Percentiles rank a stretch among this genome's conserved stretches.
phyloP scores from a whole-genome alignment of 2,113 vertebrate species.

The Australoheros scitulus region DNA sequence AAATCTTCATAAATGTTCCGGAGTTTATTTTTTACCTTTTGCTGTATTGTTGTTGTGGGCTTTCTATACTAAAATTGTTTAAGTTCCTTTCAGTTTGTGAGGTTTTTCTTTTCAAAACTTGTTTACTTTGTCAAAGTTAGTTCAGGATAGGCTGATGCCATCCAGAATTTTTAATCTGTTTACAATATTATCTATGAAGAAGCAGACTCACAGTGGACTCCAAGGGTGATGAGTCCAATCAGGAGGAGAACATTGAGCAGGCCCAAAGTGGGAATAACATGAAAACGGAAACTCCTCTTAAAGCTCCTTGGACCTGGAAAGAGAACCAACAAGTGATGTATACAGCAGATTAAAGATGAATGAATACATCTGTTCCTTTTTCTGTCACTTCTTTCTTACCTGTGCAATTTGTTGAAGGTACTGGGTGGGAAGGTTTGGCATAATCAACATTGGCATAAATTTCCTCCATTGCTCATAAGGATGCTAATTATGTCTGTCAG shows the following conservation, averaged over 20 bases:
- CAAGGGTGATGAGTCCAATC: conserved; percentile 11
- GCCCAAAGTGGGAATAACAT: not conserved
- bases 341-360: not conserved
- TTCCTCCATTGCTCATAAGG: not conserved
- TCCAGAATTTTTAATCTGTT: not conserved
- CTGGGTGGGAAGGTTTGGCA: not conserved
- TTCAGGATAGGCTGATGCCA: not conserved
- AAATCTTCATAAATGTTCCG: no score
- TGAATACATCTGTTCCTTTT: not conserved
- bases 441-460: not conserved
- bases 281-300: not conserved
- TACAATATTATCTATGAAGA: not conserved
- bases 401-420: not conserved
- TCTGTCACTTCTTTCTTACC: conserved; percentile 6
- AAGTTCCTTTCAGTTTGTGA: no score
- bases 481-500: not conserved
- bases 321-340: not conserved
- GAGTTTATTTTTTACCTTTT: no score
- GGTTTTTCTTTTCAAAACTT: no score
- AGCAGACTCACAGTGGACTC: conserved; percentile 21
- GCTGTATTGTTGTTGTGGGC: no score
- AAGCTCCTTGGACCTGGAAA: not conserved
- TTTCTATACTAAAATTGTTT: no score
- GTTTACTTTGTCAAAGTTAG: not conserved
- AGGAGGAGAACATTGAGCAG: conserved; percentile 34